phyloP scores from a whole-genome alignment of 2,888 invertebrate genomes.

The Zygothrica quintamaculata region DNA sequence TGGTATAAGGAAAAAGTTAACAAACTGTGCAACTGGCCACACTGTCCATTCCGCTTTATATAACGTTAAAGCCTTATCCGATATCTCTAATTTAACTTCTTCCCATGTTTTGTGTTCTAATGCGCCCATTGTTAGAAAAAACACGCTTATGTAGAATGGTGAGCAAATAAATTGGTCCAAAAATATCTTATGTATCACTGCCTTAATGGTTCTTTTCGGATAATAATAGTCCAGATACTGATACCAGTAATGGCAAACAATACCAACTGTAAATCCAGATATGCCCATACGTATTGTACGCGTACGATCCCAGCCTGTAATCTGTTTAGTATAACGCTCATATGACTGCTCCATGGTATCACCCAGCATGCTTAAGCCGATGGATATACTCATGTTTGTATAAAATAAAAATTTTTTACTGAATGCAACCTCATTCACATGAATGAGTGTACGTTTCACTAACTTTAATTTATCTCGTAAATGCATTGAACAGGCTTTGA shows the following conservation, averaged over 20 bases:
- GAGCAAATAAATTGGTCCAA: constrained; percentile 93
- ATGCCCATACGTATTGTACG: constrained; percentile 91
- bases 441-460: constrained; percentile 18
- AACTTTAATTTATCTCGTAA: constrained; percentile 21
- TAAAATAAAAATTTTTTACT: constrained; percentile 88
- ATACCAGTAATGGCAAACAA: constrained; percentile 94
- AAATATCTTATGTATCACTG: constrained; percentile 90
- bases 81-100: constrained; percentile 88
- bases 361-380: constrained; percentile 90
- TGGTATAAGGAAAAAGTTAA: constrained; percentile 94
- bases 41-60: constrained; percentile 94
- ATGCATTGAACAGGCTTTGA: constrained; percentile 24
- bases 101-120: constrained; percentile 87
- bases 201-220: constrained; percentile 87
- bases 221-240: constrained; percentile 89
- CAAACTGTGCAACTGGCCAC: constrained; percentile 95
- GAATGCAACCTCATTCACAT: constrained; percentile 84
- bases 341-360: constrained; percentile 92
- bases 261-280: constrained; percentile 91
- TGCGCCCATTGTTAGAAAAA: constrained; percentile 90
- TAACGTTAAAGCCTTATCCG: constrained; percentile 89
- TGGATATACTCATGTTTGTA: constrained; percentile 91
- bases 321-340: constrained; percentile 87
- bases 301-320: constrained; percentile 86
- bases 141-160: constrained; percentile 90